Percentiles rank a stretch among this genome's conserved stretches.
phyloP scores from a whole-genome alignment of 2,797 vertebrate genomes.

The Eulemur mongoz region DNA sequence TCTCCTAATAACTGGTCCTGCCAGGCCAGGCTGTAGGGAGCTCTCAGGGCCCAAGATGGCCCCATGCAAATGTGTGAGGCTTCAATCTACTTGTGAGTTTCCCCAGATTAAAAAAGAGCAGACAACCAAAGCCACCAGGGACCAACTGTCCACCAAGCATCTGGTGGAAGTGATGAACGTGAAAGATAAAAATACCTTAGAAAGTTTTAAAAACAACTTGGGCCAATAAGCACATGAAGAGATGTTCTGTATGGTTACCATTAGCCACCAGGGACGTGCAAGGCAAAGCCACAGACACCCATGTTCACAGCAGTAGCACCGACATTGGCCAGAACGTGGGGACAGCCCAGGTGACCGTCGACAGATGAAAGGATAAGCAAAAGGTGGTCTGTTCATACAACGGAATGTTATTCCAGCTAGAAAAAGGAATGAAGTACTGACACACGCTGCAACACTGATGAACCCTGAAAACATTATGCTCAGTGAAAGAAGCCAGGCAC shows the following conservation, averaged over 20 bases:
- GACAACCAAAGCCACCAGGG: neutral
- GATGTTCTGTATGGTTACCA: neutral
- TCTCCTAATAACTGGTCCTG: neutral
- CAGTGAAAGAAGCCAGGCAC: neutral
- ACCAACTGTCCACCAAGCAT: neutral
- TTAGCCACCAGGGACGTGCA: neutral
- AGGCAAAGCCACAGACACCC: neutral
- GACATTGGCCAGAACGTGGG: no score
- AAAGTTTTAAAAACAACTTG: neutral
- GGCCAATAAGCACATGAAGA: no score
- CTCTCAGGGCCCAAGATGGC: no score
- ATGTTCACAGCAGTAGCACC: neutral
- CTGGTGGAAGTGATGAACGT: no score
- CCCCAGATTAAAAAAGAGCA: neutral
- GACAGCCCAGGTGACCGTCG: fast-evolving
- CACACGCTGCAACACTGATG: neutral
- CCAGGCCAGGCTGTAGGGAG: neutral
- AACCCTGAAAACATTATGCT: neutral
- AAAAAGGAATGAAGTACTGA: neutral
- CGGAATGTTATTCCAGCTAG: no score
- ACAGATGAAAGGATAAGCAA: neutral
- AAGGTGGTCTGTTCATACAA: neutral
- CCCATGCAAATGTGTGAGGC: neutral
- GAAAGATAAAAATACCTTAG: no score
- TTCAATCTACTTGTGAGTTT: neutral